Evolutionary conservation across 2,113 vertebrate genomes (phyloP), one percentile per base, ranked within the genome.

Genomic region (Rynchops niger): DNA sequence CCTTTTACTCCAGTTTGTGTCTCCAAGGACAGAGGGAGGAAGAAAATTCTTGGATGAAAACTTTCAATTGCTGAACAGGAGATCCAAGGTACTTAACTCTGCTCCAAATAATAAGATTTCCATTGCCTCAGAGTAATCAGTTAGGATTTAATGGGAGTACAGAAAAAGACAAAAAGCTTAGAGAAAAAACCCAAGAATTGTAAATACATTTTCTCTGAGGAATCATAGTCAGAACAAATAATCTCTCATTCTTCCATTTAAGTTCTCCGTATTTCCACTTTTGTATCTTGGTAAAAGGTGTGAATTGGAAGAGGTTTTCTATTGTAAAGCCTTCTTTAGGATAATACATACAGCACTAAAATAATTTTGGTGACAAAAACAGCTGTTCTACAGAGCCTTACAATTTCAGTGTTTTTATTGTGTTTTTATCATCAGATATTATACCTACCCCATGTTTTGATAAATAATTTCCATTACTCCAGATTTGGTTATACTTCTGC

Each of bases 171-270:
- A 81, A 80, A 92, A 92, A 82, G 77, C 55, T 97, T 82, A 66
- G 34, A 61, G 13, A 47, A 71, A 55, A 91, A 50, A 0, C 2
- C 3, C 30, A 78, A 65, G 40, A 88, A 85, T 2, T n/a, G 38
- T 38, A 89, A 78, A 82, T 56, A 61, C 9, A 63, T 91, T 91
- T 93, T 81, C 83, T 76, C 58, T 32, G 23, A 7, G 58, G 45
- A 93, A 67, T 86, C 88, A 74, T 18, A 93, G 32, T 62, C 66
- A 86, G 74, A 93, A 58, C 21, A 94, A 90, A 86, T 80, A 90
- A 90, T 78, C n/a, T 80, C 14, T 65, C 15, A 45, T 40, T 45
- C 62, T 86, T 61, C 26, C 21, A 52, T 49, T 90, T 74, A 84
- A 52, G 70, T 84, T 82, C 21, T n/a, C 40, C 71, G 70, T 49